These are phyloP conservation scores for Xestia c-nigrum DNA, from an alignment of 2,888 invertebrate genomes.

Conservation along the genomic window DNA sequence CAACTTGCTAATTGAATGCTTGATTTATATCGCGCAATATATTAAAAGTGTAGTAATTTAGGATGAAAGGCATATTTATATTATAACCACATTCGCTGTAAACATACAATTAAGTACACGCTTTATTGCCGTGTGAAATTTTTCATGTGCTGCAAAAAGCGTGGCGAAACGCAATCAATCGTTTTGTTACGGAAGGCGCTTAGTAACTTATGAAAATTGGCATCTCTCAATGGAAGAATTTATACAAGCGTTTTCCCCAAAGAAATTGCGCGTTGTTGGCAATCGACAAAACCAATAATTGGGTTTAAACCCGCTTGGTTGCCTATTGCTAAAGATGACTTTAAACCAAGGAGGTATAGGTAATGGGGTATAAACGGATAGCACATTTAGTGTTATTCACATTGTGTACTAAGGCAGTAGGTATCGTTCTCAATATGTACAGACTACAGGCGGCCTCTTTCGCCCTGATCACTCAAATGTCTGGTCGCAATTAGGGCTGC, in stretches of 20 bases:
- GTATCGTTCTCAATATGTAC: constrained; percentile 46
- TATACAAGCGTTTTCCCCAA: constrained; percentile 11
- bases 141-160: constrained; percentile 34
- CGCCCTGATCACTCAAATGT: constrained; percentile 71
- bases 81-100: constrained; percentile 46
- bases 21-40: constrained; percentile 58
- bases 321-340: background rate
- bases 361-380: background rate
- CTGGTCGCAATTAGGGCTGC: constrained; percentile 72
- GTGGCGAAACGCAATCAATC: constrained; percentile 40
- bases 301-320: background rate
- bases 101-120: constrained; percentile 50
- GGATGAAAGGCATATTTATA: constrained; percentile 57
- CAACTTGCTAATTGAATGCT: constrained; percentile 59
- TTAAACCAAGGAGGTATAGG: background rate
- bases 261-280: constrained; percentile 12
- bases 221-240: constrained; percentile 5
- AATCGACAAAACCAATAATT: background rate
- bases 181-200: constrained; percentile 41
- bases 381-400: constrained; percentile 1
- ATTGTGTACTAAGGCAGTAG: constrained; percentile 47
- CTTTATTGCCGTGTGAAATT: constrained; percentile 53
- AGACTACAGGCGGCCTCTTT: constrained; percentile 68
- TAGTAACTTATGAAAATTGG: constrained; percentile 13
- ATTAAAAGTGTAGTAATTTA: constrained; percentile 56